phyloP scores from a whole-genome alignment of 2,888 invertebrate genomes.

The Portevinia maculata region DNA sequence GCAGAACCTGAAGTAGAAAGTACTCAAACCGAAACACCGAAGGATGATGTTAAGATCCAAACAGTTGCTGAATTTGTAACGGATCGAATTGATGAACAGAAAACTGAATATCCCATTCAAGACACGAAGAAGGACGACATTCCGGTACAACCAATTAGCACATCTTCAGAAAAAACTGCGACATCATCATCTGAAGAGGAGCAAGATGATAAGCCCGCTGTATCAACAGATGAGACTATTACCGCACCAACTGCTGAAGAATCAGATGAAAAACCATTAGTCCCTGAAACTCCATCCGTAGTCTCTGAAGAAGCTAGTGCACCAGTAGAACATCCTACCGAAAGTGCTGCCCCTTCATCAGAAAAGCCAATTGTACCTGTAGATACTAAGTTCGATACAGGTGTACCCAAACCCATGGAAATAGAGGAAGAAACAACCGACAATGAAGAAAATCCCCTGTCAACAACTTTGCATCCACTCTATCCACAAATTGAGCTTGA shows the following conservation, averaged over 20 bases:
- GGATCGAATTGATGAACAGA: slow-evolving; percentile 70
- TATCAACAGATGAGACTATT: slow-evolving; percentile 18
- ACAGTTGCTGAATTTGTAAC: slow-evolving; percentile 75
- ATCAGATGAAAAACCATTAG: slow-evolving; percentile 30
- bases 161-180: slow-evolving; percentile 42
- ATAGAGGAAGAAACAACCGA: slow-evolving; percentile 60
- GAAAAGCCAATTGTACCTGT: slow-evolving; percentile 27
- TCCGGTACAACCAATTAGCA: slow-evolving; percentile 15
- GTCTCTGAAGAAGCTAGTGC: slow-evolving; percentile 41
- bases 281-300: slow-evolving; percentile 47
- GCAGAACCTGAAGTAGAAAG: slow-evolving; percentile 50
- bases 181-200: slow-evolving; percentile 63
- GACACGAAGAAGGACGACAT: slow-evolving; percentile 66
- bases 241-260: slow-evolving; percentile 16
- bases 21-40: slow-evolving; percentile 43
- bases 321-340: slow-evolving; percentile 55
- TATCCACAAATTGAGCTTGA: slow-evolving; percentile 75
- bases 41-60: slow-evolving; percentile 62
- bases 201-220: slow-evolving; percentile 35
- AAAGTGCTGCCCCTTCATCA: slow-evolving; percentile 19
- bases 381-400: slow-evolving; percentile 34
- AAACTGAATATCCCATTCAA: slow-evolving; percentile 31
- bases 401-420: slow-evolving; percentile 63
- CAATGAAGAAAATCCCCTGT: slow-evolving; percentile 69
- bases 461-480: slow-evolving; percentile 78